Evolutionary conservation across 2,888 invertebrate species (phyloP).

Genomic region (Anthophora plumipes): DNA sequence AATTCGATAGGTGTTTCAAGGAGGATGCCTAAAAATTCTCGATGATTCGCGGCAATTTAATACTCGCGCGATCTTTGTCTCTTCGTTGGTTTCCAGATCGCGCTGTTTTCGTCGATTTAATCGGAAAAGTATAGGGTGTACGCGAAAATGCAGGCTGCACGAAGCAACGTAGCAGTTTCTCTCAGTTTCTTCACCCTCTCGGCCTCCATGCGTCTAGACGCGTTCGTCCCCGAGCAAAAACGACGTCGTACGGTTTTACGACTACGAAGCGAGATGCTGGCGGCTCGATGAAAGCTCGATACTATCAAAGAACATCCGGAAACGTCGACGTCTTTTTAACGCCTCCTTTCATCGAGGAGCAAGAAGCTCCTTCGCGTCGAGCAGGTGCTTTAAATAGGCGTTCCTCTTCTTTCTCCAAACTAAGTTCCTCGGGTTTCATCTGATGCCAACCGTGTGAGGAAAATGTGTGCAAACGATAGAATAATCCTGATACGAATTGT

Average conservation of each 20-base stretch:
- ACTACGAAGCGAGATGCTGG: conserved; percentile 5
- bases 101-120: too few species aligned
- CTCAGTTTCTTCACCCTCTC: too few species aligned
- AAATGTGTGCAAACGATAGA: neutral
- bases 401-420: conserved; percentile 19
- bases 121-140: too few species aligned
- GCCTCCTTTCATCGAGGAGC: conserved; percentile 1
- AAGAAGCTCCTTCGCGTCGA: neutral
- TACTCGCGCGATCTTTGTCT: neutral
- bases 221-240: conserved; percentile 23
- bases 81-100: too few species aligned
- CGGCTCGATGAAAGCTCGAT: conserved; percentile 42
- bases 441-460: neutral
- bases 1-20: too few species aligned
- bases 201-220: neutral
- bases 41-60: conserved; percentile 29
- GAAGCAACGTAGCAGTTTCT: too few species aligned
- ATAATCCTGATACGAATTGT: neutral
- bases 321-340: conserved; percentile 22
- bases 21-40: conserved; percentile 39
- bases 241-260: conserved; percentile 49
- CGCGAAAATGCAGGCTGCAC: too few species aligned
- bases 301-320: conserved; percentile 20
- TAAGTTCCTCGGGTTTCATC: neutral
- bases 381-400: conserved; percentile 38